Evolutionary conservation across 2,797 vertebrate genomes (phyloP).

Genomic region (Acrossocheilus fasciatus): DNA sequence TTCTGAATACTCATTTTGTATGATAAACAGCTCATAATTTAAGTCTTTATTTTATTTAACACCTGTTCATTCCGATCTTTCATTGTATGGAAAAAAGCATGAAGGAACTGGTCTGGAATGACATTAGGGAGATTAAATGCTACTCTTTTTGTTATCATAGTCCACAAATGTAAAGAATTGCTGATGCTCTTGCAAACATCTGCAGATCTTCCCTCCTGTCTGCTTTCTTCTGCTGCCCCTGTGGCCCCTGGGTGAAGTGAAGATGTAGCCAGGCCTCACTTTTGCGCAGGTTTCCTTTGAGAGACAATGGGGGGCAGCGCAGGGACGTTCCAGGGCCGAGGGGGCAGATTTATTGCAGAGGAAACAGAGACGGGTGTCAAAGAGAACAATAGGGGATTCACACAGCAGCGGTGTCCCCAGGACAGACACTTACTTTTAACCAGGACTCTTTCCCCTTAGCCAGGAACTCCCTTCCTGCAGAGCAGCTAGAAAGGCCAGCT

Average conservation of each 20-base stretch:
- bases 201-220: conserved; percentile 49
- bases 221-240: conserved; percentile 57
- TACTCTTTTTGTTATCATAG: conserved; percentile 1
- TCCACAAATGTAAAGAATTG: conserved; percentile 25
- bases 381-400: conserved; percentile 87
- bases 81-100: background rate
- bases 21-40: background rate
- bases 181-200: conserved; percentile 42
- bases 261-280: conserved; percentile 65
- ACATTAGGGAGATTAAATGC: background rate
- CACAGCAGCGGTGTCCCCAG: conserved; percentile 67
- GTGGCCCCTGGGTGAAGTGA: conserved; percentile 55
- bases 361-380: conserved; percentile 79
- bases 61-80: background rate
- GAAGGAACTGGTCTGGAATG: background rate
- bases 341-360: conserved; percentile 86
- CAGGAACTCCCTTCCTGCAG: conserved; percentile 87
- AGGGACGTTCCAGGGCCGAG: conserved; percentile 63
- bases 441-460: conserved; percentile 76
- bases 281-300: conserved; percentile 74
- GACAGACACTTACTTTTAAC: conserved; percentile 63
- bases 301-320: conserved; percentile 79
- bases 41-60: background rate
- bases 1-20: background rate
- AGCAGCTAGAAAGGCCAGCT: conserved; percentile 68